A percentile compares a stretch with the other conserved stretches of the same genome.
Evolutionary conservation across 2,113 vertebrate genomes (phyloP).

Genomic region (Dipodomys spectabilis): DNA sequence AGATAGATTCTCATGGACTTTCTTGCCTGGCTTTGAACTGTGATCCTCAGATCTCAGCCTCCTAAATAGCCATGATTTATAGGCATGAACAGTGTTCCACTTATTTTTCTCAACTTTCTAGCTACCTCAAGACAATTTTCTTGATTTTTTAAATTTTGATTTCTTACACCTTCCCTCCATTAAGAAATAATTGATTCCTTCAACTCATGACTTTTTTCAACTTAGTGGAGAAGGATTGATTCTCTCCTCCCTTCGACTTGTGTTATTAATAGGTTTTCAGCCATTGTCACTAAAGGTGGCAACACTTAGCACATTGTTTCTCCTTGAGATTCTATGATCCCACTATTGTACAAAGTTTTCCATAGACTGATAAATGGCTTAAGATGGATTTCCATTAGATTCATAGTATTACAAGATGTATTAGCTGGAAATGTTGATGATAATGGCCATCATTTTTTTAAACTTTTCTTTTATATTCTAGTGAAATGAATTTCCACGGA

Average conservation of each 20-base stretch:
- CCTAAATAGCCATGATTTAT: too few relatives aligned
- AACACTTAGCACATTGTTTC: not conserved
- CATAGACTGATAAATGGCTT: not conserved
- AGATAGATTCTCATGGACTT: too few relatives aligned
- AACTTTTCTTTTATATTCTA: not conserved
- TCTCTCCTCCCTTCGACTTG: not conserved
- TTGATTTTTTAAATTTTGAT: not conserved
- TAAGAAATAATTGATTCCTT: not conserved
- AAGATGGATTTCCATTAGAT: not conserved
- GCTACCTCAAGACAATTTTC: not conserved
- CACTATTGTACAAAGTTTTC: not conserved
- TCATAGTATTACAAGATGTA: not conserved
- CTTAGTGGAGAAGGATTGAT: not conserved
- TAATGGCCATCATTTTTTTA: conserved; percentile 1
- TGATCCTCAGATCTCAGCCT: too few relatives aligned
- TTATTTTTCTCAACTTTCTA: not conserved
- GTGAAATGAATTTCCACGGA: not conserved
- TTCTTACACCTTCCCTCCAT: not conserved
- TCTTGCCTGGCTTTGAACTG: too few relatives aligned
- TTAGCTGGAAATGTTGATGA: not conserved
- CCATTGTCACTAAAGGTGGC: conserved; percentile 25
- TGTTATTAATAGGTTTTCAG: not conserved
- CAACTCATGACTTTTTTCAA: conserved; percentile 28
- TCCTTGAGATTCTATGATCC: conserved; percentile 26
- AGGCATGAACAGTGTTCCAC: too few relatives aligned